Evolutionary conservation across 2,888 invertebrate genomes (phyloP), one percentile per base, ranked within the genome.

Genomic region (Acleris laterana): DNA sequence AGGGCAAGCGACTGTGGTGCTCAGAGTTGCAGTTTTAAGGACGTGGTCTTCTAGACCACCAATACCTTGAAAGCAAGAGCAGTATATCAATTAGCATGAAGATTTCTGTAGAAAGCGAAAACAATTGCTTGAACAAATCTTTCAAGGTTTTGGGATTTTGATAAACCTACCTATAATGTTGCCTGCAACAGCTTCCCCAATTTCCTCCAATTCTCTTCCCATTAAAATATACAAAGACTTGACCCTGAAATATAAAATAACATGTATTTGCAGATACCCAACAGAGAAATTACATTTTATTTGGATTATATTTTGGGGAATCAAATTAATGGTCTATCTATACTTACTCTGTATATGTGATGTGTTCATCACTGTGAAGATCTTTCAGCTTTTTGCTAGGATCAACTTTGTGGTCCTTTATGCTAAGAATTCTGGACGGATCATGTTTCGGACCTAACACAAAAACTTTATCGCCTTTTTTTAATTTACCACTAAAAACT

Each of bases 361-460:
- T 93, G 79, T 96, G 95, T 73, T 95, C 94, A 69, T 95, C 94
- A 59, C 90, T 87, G 68, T 90, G 92, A 63, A 95, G 87, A 78
- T 95, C 95, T 76, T 94, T 95, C 19, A 95, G 77, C 63, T 94
- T 94, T 72, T 93, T 82, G 71, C 86, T 81, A 52, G 88, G 74
- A 77, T 94, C 93, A 70, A 94, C 76, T 63, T 80, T 74, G 69
- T 87, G 90, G 56, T 91, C 88, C 62, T 83, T 80, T 69, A 83
- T 75, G 82, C 80, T 82, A 76, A 95, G 82, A 63, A 94, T 93
- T 71, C 91, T 89, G 55, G 93, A 93, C 0, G 98, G 98, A 86
- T 98, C 95, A 85, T 99, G 98, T 85, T 98, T 97, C 1, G 98
- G 97, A 16, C 97, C 96, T 25, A 99, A 88, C 19, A 98, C 96